Evolutionary conservation across 1,140 invertebrate species (phyloP).

Genomic region (Drosophila quadrilineata): DNA sequence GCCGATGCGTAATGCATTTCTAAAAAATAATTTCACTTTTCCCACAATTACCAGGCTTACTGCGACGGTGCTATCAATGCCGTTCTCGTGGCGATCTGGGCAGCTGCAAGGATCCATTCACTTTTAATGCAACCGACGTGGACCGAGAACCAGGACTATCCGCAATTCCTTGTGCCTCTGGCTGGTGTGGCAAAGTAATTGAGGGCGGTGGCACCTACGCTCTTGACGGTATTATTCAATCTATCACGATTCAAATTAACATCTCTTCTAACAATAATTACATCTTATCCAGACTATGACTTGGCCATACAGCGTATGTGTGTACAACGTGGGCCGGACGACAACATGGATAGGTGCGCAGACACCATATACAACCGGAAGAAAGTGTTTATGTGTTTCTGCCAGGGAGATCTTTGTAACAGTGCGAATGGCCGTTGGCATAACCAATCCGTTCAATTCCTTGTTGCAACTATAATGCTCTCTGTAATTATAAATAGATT

Average conservation of each 20-base stretch:
- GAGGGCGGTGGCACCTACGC: slow-evolving; percentile 89
- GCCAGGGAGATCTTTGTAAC: slow-evolving; percentile 95
- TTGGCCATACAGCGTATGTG: slow-evolving; percentile 93
- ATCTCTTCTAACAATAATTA: slow-evolving; percentile 41
- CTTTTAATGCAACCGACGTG: slow-evolving; percentile 88
- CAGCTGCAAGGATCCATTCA: slow-evolving; percentile 93
- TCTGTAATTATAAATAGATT: neutral
- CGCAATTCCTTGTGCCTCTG: slow-evolving; percentile 91
- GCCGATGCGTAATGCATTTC: slow-evolving; percentile 24
- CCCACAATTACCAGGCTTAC: slow-evolving; percentile 76
- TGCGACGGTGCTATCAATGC: slow-evolving; percentile 89
- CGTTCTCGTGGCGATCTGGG: slow-evolving; percentile 93
- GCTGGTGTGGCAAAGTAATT: slow-evolving; percentile 96
- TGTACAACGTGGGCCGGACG: slow-evolving; percentile 91
- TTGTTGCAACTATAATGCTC: neutral
- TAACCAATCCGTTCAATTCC: no score
- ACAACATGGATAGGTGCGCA: slow-evolving; percentile 93
- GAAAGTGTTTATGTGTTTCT: slow-evolving; percentile 95
- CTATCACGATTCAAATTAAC: neutral
- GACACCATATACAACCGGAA: slow-evolving; percentile 90
- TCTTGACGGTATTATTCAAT: slow-evolving; percentile 82
- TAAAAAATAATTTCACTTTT: slow-evolving; percentile 16
- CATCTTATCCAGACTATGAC: slow-evolving; percentile 87
- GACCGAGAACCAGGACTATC: slow-evolving; percentile 87
- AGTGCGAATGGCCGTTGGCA: neutral